phyloP scores from a whole-genome alignment of 2,888 invertebrate genomes.

The Cordilura impudica region DNA sequence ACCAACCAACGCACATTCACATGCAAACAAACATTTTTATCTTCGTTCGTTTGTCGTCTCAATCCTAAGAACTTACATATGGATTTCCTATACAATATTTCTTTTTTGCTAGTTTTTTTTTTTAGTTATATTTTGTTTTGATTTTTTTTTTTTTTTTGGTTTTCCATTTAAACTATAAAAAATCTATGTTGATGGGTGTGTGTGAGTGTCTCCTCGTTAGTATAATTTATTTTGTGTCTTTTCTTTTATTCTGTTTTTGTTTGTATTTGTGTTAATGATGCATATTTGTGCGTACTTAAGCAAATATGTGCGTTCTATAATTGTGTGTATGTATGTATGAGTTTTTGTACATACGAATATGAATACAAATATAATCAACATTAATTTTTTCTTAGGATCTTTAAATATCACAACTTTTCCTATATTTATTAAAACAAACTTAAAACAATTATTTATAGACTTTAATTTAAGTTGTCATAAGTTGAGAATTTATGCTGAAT shows the following conservation, averaged over 20 bases:
- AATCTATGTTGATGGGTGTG: background rate
- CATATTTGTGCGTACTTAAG: constrained; percentile 38
- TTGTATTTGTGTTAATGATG: constrained; percentile 53
- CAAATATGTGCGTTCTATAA: constrained; percentile 28
- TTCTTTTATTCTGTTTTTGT: constrained; percentile 7
- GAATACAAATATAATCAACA: constrained; percentile 18
- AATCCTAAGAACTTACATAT: background rate
- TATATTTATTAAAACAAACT: too few relatives aligned
- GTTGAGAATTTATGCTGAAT: too few relatives aligned
- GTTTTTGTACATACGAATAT: background rate
- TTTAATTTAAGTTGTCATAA: too few relatives aligned
- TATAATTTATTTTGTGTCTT: background rate
- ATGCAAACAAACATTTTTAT: background rate
- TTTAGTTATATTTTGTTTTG: background rate
- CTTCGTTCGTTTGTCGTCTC: background rate
- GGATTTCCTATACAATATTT: background rate
- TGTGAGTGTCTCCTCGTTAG: constrained; percentile 4
- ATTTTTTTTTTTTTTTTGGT: background rate
- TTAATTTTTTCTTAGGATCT: constrained; percentile 2
- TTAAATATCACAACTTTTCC: too few relatives aligned
- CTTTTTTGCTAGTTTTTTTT: background rate
- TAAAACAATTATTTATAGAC: too few relatives aligned
- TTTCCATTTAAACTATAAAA: background rate
- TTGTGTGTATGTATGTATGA: constrained; percentile 22
- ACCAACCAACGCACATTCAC: background rate